phyloP scores from a whole-genome alignment of 2,888 invertebrate species.

The Platycheirus albimanus region DNA sequence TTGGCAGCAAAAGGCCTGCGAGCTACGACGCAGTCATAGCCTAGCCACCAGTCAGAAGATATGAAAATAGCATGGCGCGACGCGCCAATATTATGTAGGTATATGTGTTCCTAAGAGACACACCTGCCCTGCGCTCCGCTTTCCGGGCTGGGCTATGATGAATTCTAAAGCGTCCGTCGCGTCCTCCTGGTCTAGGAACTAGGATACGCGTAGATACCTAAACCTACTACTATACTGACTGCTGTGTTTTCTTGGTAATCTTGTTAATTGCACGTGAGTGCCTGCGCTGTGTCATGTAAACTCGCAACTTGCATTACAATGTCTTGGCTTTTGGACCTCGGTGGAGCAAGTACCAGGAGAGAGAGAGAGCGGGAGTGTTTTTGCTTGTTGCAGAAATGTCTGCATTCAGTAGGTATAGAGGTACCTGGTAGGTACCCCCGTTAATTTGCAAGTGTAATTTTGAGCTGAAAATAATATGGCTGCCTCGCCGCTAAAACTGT shows the following conservation, averaged over 20 bases:
- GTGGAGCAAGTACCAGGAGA: too few relatives aligned
- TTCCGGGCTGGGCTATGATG: slow-evolving; percentile 10
- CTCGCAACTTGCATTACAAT: slow-evolving; percentile 28
- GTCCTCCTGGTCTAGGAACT: slow-evolving; percentile 70
- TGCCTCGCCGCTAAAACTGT: slow-evolving; percentile 14
- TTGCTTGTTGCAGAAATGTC: slow-evolving; percentile 27
- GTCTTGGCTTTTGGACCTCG: not conserved
- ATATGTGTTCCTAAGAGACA: too few relatives aligned
- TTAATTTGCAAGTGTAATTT: slow-evolving; percentile 71
- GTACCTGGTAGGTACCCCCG: not conserved
- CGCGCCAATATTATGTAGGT: too few relatives aligned
- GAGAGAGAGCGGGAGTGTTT: slow-evolving; percentile 7
- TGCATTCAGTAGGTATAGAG: too few relatives aligned
- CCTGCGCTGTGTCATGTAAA: slow-evolving; percentile 33
- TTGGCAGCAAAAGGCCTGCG: slow-evolving; percentile 44
- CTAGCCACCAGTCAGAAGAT: slow-evolving; percentile 23
- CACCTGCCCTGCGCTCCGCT: slow-evolving; percentile 43
- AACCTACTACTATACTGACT: too few relatives aligned
- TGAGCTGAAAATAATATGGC: slow-evolving; percentile 56
- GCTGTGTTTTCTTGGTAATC: slow-evolving; percentile 61
- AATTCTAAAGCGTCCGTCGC: slow-evolving; percentile 56
- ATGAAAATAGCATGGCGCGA: slow-evolving; percentile 47
- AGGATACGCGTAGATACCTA: slow-evolving; percentile 63
- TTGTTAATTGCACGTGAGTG: slow-evolving; percentile 72
- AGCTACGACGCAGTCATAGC: slow-evolving; percentile 18